These are phyloP conservation scores for Okamejei kenojei DNA, from an alignment of 2,797 vertebrate species.

Conservation along the genomic window DNA sequence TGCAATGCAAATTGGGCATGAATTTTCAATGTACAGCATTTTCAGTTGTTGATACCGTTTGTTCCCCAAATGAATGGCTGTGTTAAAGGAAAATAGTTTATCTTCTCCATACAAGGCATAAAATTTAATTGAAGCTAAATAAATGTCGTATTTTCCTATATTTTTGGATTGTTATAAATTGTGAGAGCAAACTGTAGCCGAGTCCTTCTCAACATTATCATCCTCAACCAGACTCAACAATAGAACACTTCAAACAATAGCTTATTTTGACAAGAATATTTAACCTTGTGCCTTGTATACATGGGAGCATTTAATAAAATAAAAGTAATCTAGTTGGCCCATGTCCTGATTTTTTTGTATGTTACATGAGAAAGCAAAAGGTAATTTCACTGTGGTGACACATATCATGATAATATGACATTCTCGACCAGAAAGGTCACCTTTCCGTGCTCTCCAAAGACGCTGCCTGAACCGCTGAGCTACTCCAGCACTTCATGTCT, in stretches of 20 bases:
- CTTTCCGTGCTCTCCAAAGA: too few relatives aligned
- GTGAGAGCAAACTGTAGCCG: background rate
- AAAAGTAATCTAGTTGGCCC: background rate
- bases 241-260: background rate
- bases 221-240: background rate
- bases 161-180: background rate
- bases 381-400: too few relatives aligned
- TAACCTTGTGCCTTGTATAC: background rate
- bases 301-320: background rate
- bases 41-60: background rate
- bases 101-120: background rate
- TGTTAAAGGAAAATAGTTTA: background rate
- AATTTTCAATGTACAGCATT: background rate
- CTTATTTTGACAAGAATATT: background rate
- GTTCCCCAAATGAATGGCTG: background rate
- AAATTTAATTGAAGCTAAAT: background rate
- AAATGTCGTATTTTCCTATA: background rate
- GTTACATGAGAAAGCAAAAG: background rate
- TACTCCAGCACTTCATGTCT: too few relatives aligned
- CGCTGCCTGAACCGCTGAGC: too few relatives aligned
- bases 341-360: background rate
- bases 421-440: too few relatives aligned
- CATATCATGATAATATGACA: too few relatives aligned
- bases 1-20: background rate
- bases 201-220: background rate